These are phyloP conservation scores for Heliocidaris erythrogramma DNA, from an alignment of 35 echinoderm and acorn worm genomes.

Conservation along the genomic window DNA sequence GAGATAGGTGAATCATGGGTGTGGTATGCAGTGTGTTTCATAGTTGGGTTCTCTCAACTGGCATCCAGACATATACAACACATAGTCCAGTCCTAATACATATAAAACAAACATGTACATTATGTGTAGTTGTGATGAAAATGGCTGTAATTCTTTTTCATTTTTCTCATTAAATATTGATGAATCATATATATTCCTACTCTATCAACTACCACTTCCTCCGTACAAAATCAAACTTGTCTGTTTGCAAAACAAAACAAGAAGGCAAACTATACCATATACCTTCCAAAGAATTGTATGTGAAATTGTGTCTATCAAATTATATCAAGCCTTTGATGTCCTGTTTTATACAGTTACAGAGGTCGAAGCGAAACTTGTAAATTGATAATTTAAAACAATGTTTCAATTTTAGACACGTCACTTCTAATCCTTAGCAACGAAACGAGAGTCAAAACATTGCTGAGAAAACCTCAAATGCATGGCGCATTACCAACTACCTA, in stretches of 20 bases:
- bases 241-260: not conserved
- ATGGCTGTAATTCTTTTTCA: no score
- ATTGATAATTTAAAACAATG: not conserved
- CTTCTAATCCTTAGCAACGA: not conserved
- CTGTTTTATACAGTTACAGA: not conserved
- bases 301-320: not conserved
- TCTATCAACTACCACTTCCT: not conserved
- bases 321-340: not conserved
- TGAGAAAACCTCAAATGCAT: not conserved
- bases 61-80: not conserved
- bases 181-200: no score
- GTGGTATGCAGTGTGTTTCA: conserved; percentile 21
- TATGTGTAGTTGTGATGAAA: not conserved
- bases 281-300: not conserved
- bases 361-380: not conserved
- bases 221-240: not conserved
- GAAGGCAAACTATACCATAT: no score
- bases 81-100: not conserved
- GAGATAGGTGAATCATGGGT: not conserved
- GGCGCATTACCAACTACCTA: not conserved
- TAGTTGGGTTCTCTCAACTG: not conserved
- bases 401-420: not conserved
- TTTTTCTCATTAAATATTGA: no score
- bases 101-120: not conserved
- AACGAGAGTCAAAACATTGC: not conserved